A percentile compares a stretch with the other conserved stretches of the same genome.
These are phyloP conservation scores for Hepsetus odoe DNA, from an alignment of 2,113 vertebrate species.

Conservation along the genomic window DNA sequence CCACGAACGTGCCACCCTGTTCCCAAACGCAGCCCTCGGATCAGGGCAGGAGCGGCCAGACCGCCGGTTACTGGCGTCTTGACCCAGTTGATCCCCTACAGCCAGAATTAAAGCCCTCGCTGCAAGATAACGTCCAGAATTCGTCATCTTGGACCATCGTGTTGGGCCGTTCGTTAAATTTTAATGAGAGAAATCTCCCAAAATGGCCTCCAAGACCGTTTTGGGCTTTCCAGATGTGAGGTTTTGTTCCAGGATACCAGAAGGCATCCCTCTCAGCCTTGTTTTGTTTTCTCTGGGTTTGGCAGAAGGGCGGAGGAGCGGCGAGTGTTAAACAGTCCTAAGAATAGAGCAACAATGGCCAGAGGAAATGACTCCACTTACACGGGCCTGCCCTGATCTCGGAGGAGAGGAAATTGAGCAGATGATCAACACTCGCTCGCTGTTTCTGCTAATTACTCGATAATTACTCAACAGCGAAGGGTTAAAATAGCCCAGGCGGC, in stretches of 20 bases:
- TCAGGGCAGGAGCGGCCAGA: not conserved
- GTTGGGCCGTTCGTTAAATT: too few species aligned
- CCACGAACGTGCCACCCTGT: not conserved
- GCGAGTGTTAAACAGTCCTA: not conserved
- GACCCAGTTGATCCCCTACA: too few species aligned
- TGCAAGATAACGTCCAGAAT: too few species aligned
- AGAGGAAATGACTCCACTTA: slow-evolving; percentile 11
- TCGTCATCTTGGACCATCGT: too few species aligned
- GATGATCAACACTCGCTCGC: not conserved
- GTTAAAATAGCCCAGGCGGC: slow-evolving; percentile 20
- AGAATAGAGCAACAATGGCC: not conserved
- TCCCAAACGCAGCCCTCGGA: not conserved
- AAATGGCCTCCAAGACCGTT: too few species aligned
- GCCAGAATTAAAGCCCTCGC: too few species aligned
- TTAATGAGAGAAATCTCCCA: too few species aligned
- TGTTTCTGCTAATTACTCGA: not conserved
- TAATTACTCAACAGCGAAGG: slow-evolving; percentile 12
- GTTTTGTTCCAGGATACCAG: too few species aligned
- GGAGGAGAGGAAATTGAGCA: slow-evolving; percentile 22
- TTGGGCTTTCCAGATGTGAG: too few species aligned
- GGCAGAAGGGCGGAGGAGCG: not conserved
- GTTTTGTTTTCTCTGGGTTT: not conserved
- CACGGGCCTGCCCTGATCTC: not conserved
- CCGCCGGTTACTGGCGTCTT: not conserved
- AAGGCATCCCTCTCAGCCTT: too few species aligned